Evolutionary conservation across 2,888 invertebrate species (phyloP).

Genomic region (Leucania comma): DNA sequence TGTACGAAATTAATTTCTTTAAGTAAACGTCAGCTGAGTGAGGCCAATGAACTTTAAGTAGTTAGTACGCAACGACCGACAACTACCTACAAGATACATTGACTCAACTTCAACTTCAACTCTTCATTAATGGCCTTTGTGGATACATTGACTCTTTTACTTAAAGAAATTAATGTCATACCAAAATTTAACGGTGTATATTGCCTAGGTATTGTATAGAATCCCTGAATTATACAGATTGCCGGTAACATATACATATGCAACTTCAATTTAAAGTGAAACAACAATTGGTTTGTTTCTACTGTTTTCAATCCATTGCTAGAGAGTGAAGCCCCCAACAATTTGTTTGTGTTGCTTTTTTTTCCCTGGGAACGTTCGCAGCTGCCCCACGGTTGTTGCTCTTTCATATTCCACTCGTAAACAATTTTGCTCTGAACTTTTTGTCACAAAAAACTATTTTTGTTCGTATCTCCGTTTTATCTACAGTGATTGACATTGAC

Average conservation of each 20-base stretch:
- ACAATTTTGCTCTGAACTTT: slow-evolving; percentile 9
- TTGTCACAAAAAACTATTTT: not conserved
- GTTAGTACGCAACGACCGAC: too few relatives aligned
- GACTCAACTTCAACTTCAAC: too few relatives aligned
- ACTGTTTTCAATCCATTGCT: slow-evolving; percentile 7
- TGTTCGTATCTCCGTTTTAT: not conserved
- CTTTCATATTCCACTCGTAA: not conserved
- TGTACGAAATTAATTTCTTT: too few relatives aligned
- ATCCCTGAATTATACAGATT: too few relatives aligned
- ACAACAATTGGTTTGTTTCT: not conserved
- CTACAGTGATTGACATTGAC: not conserved
- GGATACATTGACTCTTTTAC: too few relatives aligned
- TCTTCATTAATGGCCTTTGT: too few relatives aligned
- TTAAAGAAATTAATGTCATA: too few relatives aligned
- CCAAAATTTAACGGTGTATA: too few relatives aligned
- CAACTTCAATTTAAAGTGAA: not conserved
- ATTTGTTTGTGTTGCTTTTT: slow-evolving; percentile 18
- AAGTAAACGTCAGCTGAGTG: too few relatives aligned
- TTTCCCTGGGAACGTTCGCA: slow-evolving; percentile 18
- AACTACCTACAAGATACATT: too few relatives aligned
- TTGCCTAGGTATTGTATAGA: too few relatives aligned
- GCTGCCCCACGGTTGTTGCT: not conserved
- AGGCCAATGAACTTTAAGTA: too few relatives aligned
- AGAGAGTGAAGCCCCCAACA: slow-evolving; percentile 5
- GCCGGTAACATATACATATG: not conserved